Evolutionary conservation across 1,140 invertebrate genomes (phyloP).

Genomic region (Pollicipes pollicipes): DNA sequence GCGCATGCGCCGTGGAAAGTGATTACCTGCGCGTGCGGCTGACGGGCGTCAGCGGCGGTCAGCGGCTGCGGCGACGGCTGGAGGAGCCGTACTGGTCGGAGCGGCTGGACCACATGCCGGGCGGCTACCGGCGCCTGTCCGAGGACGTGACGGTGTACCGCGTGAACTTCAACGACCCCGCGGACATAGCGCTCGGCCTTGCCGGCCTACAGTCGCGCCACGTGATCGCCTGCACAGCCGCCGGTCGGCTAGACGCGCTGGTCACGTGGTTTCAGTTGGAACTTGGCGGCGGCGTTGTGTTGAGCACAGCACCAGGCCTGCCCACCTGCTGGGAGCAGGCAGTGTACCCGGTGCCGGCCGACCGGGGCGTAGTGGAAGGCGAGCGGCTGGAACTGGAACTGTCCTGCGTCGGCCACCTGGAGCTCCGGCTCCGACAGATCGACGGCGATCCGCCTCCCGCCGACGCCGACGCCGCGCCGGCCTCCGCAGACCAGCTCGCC

Average conservation of each 20-base stretch:
- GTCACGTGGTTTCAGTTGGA: constrained; percentile 53
- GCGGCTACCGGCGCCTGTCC: constrained; percentile 37
- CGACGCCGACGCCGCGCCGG: too few relatives aligned
- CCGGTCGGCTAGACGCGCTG: constrained; percentile 41
- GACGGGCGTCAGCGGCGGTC: constrained; percentile 22
- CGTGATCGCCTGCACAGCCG: constrained; percentile 24
- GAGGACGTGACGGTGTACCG: constrained; percentile 35
- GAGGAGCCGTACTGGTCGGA: constrained; percentile 45
- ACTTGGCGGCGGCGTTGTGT: constrained; percentile 41
- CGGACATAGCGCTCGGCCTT: constrained; percentile 30
- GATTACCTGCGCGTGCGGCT: constrained; percentile 27
- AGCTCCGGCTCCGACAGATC: too few relatives aligned
- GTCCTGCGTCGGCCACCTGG: not conserved
- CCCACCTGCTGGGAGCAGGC: constrained; percentile 55
- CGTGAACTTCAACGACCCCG: constrained; percentile 44
- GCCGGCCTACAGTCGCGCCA: constrained; percentile 26
- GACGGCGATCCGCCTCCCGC: too few relatives aligned
- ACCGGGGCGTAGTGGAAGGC: not conserved
- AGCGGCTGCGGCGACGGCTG: constrained; percentile 15
- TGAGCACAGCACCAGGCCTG: constrained; percentile 31
- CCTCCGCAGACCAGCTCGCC: too few relatives aligned
- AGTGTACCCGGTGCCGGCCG: constrained; percentile 28
- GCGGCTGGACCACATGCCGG: constrained; percentile 35
- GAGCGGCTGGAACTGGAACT: constrained; percentile 7
- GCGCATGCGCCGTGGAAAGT: constrained; percentile 38